Evolutionary conservation across 2,888 invertebrate species (phyloP).

Genomic region (Apamea epomidion): DNA sequence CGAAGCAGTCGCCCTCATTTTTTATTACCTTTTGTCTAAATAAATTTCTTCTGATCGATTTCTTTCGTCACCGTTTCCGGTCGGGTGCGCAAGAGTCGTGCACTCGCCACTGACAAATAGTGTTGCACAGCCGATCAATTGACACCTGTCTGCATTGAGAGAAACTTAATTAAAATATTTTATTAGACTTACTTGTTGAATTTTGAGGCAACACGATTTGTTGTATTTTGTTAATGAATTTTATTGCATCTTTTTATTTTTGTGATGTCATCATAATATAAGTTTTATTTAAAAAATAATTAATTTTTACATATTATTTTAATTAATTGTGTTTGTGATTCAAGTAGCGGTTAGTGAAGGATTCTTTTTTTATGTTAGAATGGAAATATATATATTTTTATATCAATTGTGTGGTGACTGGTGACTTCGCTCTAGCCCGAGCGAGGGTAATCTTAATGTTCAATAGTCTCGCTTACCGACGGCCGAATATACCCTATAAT

Average conservation of each 20-base stretch:
- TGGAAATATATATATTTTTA: neutral
- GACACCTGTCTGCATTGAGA: conserved; percentile 57
- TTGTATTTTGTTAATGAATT: conserved; percentile 2
- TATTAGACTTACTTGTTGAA: conserved; percentile 10
- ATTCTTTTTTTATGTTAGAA: neutral
- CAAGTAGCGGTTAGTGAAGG: conserved; percentile 25
- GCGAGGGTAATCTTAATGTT: neutral
- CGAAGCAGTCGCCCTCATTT: conserved; percentile 85
- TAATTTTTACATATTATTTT: neutral
- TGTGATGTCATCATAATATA: neutral
- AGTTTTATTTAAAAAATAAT: neutral
- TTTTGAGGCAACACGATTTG: conserved; percentile 10
- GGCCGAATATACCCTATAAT: neutral
- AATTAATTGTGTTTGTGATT: conserved; percentile 17
- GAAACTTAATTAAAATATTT: conserved; percentile 53
- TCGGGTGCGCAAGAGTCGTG: conserved; percentile 77
- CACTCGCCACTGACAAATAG: conserved; percentile 59
- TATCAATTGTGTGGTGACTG: conserved; percentile 1
- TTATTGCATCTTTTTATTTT: neutral
- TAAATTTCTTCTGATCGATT: conserved; percentile 83
- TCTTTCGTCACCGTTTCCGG: conserved; percentile 86
- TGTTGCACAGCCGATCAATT: conserved; percentile 63
- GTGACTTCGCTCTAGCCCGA: neutral
- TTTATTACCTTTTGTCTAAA: conserved; percentile 82
- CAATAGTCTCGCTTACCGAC: neutral